phyloP scores from a whole-genome alignment of 2,888 invertebrate species.

The Ophion ventricosus region DNA sequence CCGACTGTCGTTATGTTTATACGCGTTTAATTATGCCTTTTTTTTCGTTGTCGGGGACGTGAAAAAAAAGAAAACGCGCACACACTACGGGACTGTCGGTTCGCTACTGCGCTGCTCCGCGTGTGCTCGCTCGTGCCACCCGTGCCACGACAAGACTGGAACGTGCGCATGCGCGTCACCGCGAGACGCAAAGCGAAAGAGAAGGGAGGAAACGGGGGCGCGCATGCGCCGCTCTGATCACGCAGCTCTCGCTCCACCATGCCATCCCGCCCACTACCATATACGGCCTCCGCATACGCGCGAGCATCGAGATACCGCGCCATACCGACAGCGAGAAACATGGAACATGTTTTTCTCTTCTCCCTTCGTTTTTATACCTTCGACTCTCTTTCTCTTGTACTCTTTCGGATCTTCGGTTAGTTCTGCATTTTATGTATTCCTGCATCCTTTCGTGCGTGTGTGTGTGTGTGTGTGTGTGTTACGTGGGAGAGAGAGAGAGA shows the following conservation, averaged over 20 bases:
- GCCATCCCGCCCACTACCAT: constrained; percentile 81
- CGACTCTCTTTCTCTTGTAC: constrained; percentile 23
- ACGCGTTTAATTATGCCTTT: constrained; percentile 8
- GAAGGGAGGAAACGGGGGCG: constrained; percentile 6
- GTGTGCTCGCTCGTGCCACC: constrained; percentile 72
- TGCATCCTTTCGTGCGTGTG: constrained; percentile 21
- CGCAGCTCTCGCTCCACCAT: constrained; percentile 60
- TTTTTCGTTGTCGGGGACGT: constrained; percentile 23
- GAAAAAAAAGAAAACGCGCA: constrained; percentile 64
- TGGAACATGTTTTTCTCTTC: constrained; percentile 46
- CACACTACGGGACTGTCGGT: constrained; percentile 78
- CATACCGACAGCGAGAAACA: constrained; percentile 61
- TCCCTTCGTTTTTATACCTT: constrained; percentile 14
- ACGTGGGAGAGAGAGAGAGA: neutral
- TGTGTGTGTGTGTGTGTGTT: neutral
- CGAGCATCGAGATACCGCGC: constrained; percentile 68
- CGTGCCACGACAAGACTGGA: constrained; percentile 65
- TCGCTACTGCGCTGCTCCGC: constrained; percentile 77
- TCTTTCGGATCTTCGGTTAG: constrained; percentile 37
- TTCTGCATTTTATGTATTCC: constrained; percentile 46
- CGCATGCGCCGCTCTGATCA: constrained; percentile 39
- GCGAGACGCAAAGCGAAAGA: neutral
- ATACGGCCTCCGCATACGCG: constrained; percentile 79
- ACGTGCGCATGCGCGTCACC: constrained; percentile 67
- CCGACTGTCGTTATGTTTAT: neutral